These are phyloP conservation scores for Syngnathus rostellatus DNA, from an alignment of 2,797 vertebrate species.

Conservation along the genomic window DNA sequence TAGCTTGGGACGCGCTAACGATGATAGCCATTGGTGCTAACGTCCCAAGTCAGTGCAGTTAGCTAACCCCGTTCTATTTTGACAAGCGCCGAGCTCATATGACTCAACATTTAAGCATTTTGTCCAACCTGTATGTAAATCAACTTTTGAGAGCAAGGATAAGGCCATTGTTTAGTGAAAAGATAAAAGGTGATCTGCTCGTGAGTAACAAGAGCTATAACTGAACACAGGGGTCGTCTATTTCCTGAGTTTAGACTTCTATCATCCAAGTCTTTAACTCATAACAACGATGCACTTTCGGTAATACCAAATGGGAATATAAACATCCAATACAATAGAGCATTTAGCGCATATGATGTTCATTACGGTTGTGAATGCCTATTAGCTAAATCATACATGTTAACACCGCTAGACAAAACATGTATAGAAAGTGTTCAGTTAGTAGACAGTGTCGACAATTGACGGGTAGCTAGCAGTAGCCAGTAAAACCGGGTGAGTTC, in stretches of 20 bases:
- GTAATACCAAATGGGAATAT: neutral
- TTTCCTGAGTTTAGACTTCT: slow-evolving; percentile 52
- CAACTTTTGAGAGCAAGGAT: neutral
- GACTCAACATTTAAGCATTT: slow-evolving; percentile 27
- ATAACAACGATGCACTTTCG: neutral
- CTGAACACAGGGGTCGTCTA: slow-evolving; percentile 56
- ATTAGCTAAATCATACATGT: neutral
- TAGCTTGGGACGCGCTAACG: slow-evolving; percentile 37
- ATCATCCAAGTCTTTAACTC: slow-evolving; percentile 26
- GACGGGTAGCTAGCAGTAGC: slow-evolving; percentile 46
- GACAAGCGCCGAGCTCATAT: slow-evolving; percentile 25
- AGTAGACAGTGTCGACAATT: slow-evolving; percentile 41
- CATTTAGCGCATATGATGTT: neutral
- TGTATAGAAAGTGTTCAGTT: slow-evolving; percentile 15
- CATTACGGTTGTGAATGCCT: neutral
- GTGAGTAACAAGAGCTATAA: neutral
- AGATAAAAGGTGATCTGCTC: neutral
- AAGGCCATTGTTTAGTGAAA: neutral
- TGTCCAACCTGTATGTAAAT: neutral
- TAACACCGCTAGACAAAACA: neutral
- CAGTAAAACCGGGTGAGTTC: slow-evolving; percentile 27
- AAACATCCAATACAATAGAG: neutral
- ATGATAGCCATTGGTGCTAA: slow-evolving; percentile 29
- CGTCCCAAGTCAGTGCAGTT: slow-evolving; percentile 16
- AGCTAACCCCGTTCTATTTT: slow-evolving; percentile 29